phyloP scores from a whole-genome alignment of 2,113 vertebrate species.

The Campylomormyrus numenius region DNA sequence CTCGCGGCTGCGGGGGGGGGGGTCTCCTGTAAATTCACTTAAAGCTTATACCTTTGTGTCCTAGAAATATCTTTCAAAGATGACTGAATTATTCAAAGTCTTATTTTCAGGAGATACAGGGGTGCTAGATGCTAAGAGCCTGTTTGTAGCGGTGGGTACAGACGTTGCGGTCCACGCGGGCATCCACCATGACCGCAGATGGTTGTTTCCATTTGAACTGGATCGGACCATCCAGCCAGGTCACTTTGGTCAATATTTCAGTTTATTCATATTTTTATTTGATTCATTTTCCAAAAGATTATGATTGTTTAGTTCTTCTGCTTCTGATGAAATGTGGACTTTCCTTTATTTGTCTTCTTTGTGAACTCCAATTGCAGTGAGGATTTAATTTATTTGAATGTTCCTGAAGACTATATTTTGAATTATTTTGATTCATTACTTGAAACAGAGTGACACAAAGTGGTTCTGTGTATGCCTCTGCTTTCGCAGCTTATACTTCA shows the following conservation, averaged over 20 bases:
- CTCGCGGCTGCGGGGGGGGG: slow-evolving; percentile 3
- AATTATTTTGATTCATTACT: neutral
- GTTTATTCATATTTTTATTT: neutral
- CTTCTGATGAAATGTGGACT: neutral
- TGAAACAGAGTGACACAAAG: neutral
- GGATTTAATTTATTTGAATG: neutral
- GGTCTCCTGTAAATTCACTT: slow-evolving; percentile 57
- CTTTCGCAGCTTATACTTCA: neutral
- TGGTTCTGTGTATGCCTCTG: neutral
- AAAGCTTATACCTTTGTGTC: slow-evolving; percentile 46
- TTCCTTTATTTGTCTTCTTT: neutral
- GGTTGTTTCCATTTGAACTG: neutral
- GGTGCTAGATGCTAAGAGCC: slow-evolving; percentile 42
- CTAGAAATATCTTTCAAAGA: slow-evolving; percentile 34
- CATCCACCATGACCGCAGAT: neutral
- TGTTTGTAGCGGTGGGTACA: neutral
- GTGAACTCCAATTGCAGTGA: neutral
- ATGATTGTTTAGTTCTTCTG: neutral
- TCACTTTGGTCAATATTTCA: neutral
- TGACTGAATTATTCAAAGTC: slow-evolving; percentile 55
- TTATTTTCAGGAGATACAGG: slow-evolving; percentile 52
- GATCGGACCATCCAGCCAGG: neutral
- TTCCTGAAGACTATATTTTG: neutral
- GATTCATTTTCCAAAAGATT: neutral
- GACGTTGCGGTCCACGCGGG: neutral